Percentiles rank a stretch among this genome's conserved stretches.
Evolutionary conservation across 2,113 vertebrate genomes (phyloP).

Genomic region (Crotalus viridis): DNA sequence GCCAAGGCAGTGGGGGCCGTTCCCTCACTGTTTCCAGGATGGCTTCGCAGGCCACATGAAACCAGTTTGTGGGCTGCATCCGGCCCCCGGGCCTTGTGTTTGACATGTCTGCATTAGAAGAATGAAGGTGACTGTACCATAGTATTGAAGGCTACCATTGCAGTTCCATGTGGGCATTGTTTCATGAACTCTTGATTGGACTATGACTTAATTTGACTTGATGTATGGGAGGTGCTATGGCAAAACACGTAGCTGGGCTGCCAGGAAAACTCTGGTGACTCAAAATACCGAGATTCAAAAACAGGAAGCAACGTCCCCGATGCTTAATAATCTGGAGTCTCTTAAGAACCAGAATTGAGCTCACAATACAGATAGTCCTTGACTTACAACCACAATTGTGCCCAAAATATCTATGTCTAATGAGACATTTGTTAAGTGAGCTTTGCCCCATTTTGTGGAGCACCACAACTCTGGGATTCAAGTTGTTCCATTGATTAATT

Average conservation of each 20-base stretch:
- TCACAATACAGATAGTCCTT: slow-evolving; percentile 1
- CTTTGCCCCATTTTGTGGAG: no score
- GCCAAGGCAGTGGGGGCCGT: no score
- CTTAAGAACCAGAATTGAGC: slow-evolving; percentile 58
- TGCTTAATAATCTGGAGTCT: slow-evolving; percentile 61
- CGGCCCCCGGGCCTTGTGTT: no score
- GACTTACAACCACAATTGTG: no score
- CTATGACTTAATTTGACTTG: not conserved
- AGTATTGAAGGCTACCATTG: not conserved
- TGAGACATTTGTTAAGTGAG: no score
- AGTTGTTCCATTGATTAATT: no score
- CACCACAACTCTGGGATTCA: no score
- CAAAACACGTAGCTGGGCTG: not conserved
- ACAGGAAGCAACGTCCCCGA: slow-evolving; percentile 52
- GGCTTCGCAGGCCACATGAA: no score
- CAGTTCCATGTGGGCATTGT: not conserved
- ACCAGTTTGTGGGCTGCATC: no score
- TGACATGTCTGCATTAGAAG: slow-evolving; percentile 6
- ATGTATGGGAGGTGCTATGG: not conserved
- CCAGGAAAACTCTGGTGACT: not conserved
- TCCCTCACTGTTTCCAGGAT: no score
- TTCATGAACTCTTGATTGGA: not conserved
- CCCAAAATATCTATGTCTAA: no score
- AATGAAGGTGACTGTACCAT: not conserved
- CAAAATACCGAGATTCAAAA: slow-evolving; percentile 38